A percentile compares a stretch with the other conserved stretches of the same genome.
Evolutionary conservation across 2,888 invertebrate genomes (phyloP).

Genomic region (Lymantria monacha): DNA sequence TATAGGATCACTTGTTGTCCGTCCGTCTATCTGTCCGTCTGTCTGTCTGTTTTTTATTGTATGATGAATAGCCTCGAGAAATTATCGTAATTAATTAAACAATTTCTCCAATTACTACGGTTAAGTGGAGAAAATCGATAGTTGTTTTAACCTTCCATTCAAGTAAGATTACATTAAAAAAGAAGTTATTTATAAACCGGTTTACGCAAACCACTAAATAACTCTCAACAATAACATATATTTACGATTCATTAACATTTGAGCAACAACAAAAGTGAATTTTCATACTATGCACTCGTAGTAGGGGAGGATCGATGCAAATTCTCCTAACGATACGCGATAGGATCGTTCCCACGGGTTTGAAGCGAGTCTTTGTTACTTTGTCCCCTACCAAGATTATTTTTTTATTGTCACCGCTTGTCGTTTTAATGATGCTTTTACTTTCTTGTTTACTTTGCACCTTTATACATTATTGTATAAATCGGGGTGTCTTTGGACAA

Average conservation of each 20-base stretch:
- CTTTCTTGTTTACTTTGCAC: constrained; percentile 69
- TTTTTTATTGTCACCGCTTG: constrained; percentile 54
- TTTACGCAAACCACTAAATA: constrained; percentile 38
- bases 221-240: constrained; percentile 45
- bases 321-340: constrained; percentile 29
- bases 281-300: constrained; percentile 24
- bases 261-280: constrained; percentile 35
- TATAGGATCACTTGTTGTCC: no score
- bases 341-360: constrained; percentile 49
- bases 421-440: constrained; percentile 70
- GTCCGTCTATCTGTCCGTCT: no score
- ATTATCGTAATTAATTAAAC: neutral
- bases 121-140: constrained; percentile 15
- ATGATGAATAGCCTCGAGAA: neutral
- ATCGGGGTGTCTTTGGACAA: constrained; percentile 69
- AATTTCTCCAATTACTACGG: constrained; percentile 12
- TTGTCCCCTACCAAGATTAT: constrained; percentile 41
- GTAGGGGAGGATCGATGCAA: constrained; percentile 46
- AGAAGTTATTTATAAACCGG: constrained; percentile 41
- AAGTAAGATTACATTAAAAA: constrained; percentile 5
- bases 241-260: constrained; percentile 60
- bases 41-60: no score
- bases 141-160: constrained; percentile 14
- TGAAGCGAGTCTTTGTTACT: constrained; percentile 30
- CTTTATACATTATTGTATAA: constrained; percentile 64